Evolutionary conservation across 2,113 vertebrate genomes (phyloP).

Genomic region (Barbus barbus): DNA sequence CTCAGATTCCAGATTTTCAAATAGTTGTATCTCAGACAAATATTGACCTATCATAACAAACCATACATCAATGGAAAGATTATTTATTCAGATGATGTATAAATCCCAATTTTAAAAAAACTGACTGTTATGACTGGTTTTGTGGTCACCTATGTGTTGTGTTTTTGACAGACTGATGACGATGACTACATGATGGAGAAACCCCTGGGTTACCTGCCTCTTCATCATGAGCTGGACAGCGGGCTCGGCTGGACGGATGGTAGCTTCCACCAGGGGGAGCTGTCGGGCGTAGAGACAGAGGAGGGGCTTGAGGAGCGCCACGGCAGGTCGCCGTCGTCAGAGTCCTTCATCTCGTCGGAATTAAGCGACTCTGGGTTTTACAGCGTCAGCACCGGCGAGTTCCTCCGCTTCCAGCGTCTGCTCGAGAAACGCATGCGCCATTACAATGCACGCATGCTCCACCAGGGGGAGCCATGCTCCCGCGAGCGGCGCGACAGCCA

Average conservation of each 20-base stretch:
- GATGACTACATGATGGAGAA: conserved; percentile 71
- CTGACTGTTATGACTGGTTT: too few species aligned
- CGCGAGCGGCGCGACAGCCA: conserved; percentile 73
- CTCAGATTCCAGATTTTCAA: too few species aligned
- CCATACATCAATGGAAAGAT: too few species aligned
- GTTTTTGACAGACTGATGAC: conserved; percentile 69
- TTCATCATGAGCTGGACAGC: conserved; percentile 76
- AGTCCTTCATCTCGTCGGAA: conserved; percentile 74
- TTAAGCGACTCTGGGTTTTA: conserved; percentile 77
- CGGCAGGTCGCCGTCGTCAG: conserved; percentile 65
- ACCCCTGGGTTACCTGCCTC: conserved; percentile 65
- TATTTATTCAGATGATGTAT: too few species aligned
- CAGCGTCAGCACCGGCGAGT: conserved; percentile 74
- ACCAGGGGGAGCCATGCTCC: conserved; percentile 69
- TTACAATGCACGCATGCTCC: conserved; percentile 72
- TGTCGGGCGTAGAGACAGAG: conserved; percentile 75
- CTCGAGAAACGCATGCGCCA: conserved; percentile 76
- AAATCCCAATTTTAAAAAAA: too few species aligned
- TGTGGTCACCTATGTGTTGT: too few species aligned
- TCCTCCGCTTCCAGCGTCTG: conserved; percentile 77
- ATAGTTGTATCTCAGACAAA: too few species aligned
- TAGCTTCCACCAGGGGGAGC: conserved; percentile 75
- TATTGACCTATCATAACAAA: too few species aligned
- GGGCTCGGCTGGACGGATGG: conserved; percentile 76
- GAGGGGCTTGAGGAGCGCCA: conserved; percentile 75